phyloP scores from a whole-genome alignment of 2,797 vertebrate species.

The Jordanella pulchra region DNA sequence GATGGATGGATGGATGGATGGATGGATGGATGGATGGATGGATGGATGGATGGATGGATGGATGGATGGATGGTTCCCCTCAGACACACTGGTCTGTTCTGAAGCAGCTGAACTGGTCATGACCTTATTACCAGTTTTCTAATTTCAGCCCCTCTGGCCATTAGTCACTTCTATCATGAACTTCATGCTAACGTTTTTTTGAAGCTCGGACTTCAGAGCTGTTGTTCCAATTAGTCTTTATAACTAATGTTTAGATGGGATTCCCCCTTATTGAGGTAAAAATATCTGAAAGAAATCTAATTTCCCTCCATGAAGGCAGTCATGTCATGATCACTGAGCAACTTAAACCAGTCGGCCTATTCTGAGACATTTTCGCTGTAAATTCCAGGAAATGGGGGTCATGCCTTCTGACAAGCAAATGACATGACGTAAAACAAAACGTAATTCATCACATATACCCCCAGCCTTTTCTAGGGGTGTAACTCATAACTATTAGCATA shows the following conservation, averaged over 20 bases:
- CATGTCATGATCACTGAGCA: not conserved
- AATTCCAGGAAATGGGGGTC: not conserved
- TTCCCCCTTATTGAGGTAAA: not conserved
- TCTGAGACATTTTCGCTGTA: constrained; percentile 10
- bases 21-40: too few relatives aligned
- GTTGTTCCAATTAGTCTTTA: not conserved
- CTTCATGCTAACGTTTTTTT: not conserved
- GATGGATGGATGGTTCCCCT: not conserved
- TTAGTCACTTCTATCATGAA: not conserved
- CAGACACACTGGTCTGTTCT: not conserved
- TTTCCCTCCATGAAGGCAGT: not conserved
- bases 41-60: not conserved
- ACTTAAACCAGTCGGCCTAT: not conserved
- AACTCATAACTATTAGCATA: not conserved
- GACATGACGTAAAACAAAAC: constrained; percentile 1
- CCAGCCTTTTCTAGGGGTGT: constrained; percentile 8
- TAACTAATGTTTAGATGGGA: not conserved
- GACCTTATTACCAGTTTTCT: not conserved
- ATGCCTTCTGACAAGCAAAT: constrained; percentile 3
- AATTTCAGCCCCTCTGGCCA: not conserved
- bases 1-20: not conserved
- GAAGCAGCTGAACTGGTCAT: not conserved
- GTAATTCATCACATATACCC: constrained; percentile 6
- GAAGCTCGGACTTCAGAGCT: constrained; percentile 1
- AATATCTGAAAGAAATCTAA: not conserved